phyloP scores from a whole-genome alignment of 2,113 vertebrate species.

The Phaethornis superciliosus region DNA sequence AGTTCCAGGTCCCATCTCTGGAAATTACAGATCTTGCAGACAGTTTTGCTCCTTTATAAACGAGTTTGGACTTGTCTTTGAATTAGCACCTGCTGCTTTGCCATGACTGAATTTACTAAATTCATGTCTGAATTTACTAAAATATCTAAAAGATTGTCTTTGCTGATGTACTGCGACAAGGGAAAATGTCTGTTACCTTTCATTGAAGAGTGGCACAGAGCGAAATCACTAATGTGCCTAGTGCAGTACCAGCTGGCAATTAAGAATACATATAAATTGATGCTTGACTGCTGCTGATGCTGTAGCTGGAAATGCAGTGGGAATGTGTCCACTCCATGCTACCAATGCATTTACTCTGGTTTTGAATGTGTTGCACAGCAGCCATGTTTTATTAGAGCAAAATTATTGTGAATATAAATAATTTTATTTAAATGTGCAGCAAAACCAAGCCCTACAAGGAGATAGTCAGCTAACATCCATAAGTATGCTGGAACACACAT shows the following conservation, averaged over 20 bases:
- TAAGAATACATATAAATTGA: not conserved
- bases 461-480: not conserved
- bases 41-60: not conserved
- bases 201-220: not conserved
- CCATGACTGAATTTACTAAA: not conserved
- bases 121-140: not conserved
- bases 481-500: not conserved
- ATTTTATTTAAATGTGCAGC: not conserved
- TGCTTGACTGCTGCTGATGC: not conserved
- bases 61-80: not conserved
- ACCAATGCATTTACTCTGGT: not conserved
- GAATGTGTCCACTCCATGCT: not conserved
- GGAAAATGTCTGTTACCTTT: not conserved
- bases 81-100: not conserved
- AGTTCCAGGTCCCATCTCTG: not conserved
- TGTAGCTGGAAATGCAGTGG: not conserved
- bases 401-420: not conserved
- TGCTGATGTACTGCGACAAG: not conserved
- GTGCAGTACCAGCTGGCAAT: not conserved
- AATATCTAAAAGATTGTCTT: not conserved
- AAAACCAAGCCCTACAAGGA: not conserved
- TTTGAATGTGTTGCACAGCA: not conserved
- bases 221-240: not conserved
- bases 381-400: not conserved
- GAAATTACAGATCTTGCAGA: not conserved